Conservation (phyloP, 2,888 invertebrate genomes). For the Xanthorhoe spadicearia region DNA sequence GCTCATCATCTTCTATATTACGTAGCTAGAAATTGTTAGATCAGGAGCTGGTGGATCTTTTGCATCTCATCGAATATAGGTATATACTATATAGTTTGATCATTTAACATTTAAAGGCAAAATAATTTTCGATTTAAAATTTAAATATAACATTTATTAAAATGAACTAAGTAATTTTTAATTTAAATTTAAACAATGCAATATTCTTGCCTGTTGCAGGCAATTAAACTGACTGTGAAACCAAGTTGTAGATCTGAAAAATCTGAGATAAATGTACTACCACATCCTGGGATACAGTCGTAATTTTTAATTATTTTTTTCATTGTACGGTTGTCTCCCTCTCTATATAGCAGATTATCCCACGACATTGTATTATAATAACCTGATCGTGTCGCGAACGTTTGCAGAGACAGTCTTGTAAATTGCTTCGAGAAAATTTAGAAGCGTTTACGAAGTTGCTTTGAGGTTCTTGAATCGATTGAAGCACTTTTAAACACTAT, state of each 20-base stretch:
- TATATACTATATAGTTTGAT: too few species aligned
- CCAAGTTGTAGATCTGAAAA: too few species aligned
- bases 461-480: slow-evolving; percentile 32
- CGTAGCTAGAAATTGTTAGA: slow-evolving; percentile 4
- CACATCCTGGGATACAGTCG: too few species aligned
- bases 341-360: slow-evolving; percentile 28
- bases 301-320: too few species aligned
- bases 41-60: neutral
- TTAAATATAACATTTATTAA: too few species aligned
- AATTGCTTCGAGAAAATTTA: slow-evolving; percentile 59
- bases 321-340: slow-evolving; percentile 1
- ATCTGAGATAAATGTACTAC: too few species aligned
- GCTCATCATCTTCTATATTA: slow-evolving; percentile 9
- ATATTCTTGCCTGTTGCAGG: too few species aligned
- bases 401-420: slow-evolving; percentile 53
- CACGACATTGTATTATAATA: slow-evolving; percentile 41
- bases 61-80: neutral
- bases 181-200: too few species aligned
- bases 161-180: too few species aligned
- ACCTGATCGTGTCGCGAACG: slow-evolving; percentile 49
- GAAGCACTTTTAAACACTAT: slow-evolving; percentile 3
- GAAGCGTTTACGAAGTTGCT: slow-evolving; percentile 54
- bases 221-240: too few species aligned
- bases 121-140: too few species aligned
- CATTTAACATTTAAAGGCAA: too few species aligned